Base-by-base conservation (phyloP, 2,113 vertebrate species). In the Platycercus adscitus region DNA sequence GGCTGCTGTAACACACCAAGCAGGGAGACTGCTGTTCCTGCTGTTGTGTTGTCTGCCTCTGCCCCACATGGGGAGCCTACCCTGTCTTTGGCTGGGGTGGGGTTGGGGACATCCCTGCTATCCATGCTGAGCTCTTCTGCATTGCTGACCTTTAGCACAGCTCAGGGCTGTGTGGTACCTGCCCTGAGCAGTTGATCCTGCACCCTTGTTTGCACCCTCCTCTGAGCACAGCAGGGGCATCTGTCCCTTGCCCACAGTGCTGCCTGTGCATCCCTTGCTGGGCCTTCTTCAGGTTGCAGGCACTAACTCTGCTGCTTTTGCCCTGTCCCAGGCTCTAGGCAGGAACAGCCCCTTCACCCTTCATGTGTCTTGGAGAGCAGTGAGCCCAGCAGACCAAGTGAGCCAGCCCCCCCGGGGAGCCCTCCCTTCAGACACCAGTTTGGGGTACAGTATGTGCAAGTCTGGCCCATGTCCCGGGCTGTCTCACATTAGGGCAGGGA, bases 371-470 rank as follows among this genome's bases (percentile, higher is more conserved):
- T 94, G 96, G 96, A 94, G 91, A 94, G 58, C 96, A 92, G 83
- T 92, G 95, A 92, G 95, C 88, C 93, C n/a, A 0, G 95, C 95
- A 97, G 93, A 94, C 11, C 93, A 86, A 11, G 53, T 94, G 88
- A 95, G 88, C 81, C 93, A 76, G 80, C 65, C 53, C 90, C 95
- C 77, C 17, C 44, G 37, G 93, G 88, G 86, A 96, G 49, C 20
- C 37, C 93, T 91, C 92, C 91, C 91, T 94, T 95, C 96, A 92
- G 78, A 72, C 95, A 95, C 91, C 95, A 92, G 17, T 86, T 95
- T 82, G 96, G 96, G 96, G 96, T 97, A 97, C 88, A 96, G 96
- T 97, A 96, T 95, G 81, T 94, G 86, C 91, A 72, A 93, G 77
- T 37, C 86, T 84, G 83, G 76, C 90, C 86, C 55, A 4, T 58